Base-by-base conservation (phyloP, 1,140 invertebrate genomes). In the Drosophila novamexicana region DNA sequence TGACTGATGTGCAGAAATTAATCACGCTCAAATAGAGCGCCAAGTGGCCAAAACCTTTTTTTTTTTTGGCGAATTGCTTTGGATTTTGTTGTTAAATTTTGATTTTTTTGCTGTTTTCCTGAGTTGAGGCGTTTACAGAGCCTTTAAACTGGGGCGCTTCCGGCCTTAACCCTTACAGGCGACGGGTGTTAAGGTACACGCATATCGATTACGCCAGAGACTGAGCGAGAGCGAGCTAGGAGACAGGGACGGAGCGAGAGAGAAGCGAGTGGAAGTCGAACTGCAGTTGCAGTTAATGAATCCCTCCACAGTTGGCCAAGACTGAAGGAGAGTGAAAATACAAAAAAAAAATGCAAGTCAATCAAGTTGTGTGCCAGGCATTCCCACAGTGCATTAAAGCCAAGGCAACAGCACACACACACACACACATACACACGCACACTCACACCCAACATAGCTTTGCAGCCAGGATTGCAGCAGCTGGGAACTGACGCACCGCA, bases 11-110 rank as follows among this genome's bases (percentile, higher is more conserved):
- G 59, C 78, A 42, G 70, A 78, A 86, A 85, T 85, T 85, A 85
- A 86, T 86, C 78, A 86, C 82, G 81, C 81, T 86, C 82, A 86
- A 85, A 81, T 86, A 81, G 81, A 85, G 78, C 81, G 80, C 50
- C 70, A 72, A 81, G 63, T 69, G 75, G 58, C 40, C 50, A 61
- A 64, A 18, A 61, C 49, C n/a, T 54, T 34, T 34, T 22, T 14
- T 64, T 29, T 45, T 45, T 65, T 18, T 36, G 22, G 9, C 22
- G 9, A 37, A 34, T 36, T 64, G 10, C 40, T 42, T 42, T 39
- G 32, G 9, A 29, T 29, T 42, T 67, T 29, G 8, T 29, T 18
- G 14, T 39, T 29, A 29, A 29, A 29, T 56, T 66, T 16, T 16
- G 34, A 10, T 16, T 37, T 47, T 16, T 16, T 9, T 63, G 32